Percentiles rank a stretch among this genome's conserved stretches.
phyloP scores from a whole-genome alignment of 2,888 invertebrate genomes.

The Andrena fulva region DNA sequence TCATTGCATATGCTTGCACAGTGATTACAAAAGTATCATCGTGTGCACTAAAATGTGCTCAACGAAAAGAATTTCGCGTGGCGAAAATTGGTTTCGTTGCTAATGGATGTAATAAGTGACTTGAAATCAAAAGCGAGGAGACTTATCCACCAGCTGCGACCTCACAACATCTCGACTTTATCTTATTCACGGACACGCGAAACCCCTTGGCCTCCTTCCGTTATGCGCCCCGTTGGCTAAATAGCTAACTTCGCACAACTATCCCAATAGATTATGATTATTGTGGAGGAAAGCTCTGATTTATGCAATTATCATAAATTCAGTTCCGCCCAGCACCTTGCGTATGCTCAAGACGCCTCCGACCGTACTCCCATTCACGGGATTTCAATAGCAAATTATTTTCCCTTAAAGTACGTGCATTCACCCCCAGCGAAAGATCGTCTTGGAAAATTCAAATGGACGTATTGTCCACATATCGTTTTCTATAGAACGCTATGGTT shows the following conservation, averaged over 20 bases:
- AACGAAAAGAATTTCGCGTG: background rate
- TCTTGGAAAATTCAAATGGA: constrained; percentile 27
- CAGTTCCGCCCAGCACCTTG: constrained; percentile 78
- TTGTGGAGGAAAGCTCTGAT: constrained; percentile 84
- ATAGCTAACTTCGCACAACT: constrained; percentile 84
- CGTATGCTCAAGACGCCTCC: constrained; percentile 81
- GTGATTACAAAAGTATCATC: too few relatives aligned
- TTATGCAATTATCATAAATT: constrained; percentile 85
- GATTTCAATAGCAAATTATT: constrained; percentile 83
- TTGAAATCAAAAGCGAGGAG: background rate
- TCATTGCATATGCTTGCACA: too few relatives aligned
- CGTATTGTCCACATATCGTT: background rate
- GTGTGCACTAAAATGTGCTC: background rate
- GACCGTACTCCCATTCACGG: constrained; percentile 78
- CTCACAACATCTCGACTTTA: constrained; percentile 76
- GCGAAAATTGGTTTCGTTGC: background rate
- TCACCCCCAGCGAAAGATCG: constrained; percentile 20
- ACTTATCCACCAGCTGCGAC: constrained; percentile 53
- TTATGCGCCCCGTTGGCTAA: constrained; percentile 81
- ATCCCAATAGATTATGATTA: constrained; percentile 85
- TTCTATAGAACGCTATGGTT: background rate
- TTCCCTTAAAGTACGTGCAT: constrained; percentile 69
- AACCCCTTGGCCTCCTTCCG: constrained; percentile 73
- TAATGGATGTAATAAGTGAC: background rate
- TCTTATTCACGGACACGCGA: constrained; percentile 77